Base-by-base conservation (phyloP, 2,888 invertebrate genomes). In the Brenthis daphne region DNA sequence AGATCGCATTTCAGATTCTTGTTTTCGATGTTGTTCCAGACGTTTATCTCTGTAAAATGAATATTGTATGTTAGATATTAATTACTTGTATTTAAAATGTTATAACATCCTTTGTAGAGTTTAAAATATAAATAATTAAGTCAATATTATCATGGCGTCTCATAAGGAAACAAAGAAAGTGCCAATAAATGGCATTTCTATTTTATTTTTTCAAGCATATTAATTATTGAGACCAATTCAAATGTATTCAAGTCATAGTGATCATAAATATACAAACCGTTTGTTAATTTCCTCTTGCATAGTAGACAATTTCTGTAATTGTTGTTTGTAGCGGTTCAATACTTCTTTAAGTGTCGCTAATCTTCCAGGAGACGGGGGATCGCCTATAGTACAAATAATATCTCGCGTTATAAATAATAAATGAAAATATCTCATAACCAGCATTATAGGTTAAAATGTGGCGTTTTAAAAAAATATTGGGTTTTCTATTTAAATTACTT, bases 291-390 rank as follows among this genome's bases (percentile, higher is more conserved):
- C 92, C 60, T 92, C 92, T 74, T 91, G 90, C 53, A 92, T 75
- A 24, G 82, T 73, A 0, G 87, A 77, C 6, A 90, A 57, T 73
- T 91, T 92, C 67, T 89, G 88, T 63, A 85, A 74, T 68, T 92
- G 90, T 67, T 80, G 80, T 81, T 90, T 91, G 67, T 92, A 87
- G 64, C 89, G 79, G 72, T 80, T 89, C 16, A 92, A 77, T 12
- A 89, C 80, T 71, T 92, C 92, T 78, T 92, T 91, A 5, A 92
- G 78, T 8, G 88, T 88, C 16, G 89, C 82, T 64, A 92, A 77
- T 76, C 89, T 90, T 0, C 90, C 90, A 0, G 92, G 90, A 0
- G 92, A 91, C 2, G 89, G 85, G 1, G 88, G 85, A 69, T 91
- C 91, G 37, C 88, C 92, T 90, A 67, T 53, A 65, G 43, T 72